Evolutionary conservation across 2,113 vertebrate species (phyloP).

Genomic region (Clarias magur): DNA sequence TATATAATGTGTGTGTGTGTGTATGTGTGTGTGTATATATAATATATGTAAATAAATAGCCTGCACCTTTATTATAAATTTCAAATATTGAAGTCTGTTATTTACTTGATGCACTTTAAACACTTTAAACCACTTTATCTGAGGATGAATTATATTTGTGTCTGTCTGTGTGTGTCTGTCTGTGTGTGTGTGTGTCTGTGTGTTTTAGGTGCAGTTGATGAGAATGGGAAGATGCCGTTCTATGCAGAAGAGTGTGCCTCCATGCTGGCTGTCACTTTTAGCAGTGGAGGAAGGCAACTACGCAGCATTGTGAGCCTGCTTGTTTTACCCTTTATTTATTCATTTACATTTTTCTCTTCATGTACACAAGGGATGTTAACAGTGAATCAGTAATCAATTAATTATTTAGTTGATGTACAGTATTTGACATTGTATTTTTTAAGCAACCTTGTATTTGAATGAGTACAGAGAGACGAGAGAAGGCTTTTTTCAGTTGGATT

Average conservation of each 20-base stretch:
- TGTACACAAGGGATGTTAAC: too few relatives aligned
- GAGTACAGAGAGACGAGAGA: too few relatives aligned
- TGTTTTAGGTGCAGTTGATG: constrained; percentile 87
- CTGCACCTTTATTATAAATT: not conserved
- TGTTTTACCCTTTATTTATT: not conserved
- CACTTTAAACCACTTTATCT: too few relatives aligned
- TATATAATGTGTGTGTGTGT: not conserved
- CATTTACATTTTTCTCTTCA: too few relatives aligned
- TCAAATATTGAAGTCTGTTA: not conserved
- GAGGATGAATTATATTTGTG: not conserved
- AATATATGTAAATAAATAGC: not conserved
- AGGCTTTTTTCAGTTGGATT: too few relatives aligned
- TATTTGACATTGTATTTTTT: too few relatives aligned
- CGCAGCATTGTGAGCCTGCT: constrained; percentile 87
- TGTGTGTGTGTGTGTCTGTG: constrained; percentile 24
- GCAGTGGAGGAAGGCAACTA: constrained; percentile 83
- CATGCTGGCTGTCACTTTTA: constrained; percentile 96
- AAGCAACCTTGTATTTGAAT: too few relatives aligned
- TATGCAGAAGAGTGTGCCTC: constrained; percentile 95
- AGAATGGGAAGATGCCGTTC: constrained; percentile 89
- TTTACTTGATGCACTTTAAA: too few relatives aligned
- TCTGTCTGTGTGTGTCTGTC: not conserved
- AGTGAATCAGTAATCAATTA: too few relatives aligned
- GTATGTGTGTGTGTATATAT: too few relatives aligned
- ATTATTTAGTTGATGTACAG: too few relatives aligned